Base-by-base conservation (phyloP, 2,888 invertebrate species). In the Cephus sareptanus region DNA sequence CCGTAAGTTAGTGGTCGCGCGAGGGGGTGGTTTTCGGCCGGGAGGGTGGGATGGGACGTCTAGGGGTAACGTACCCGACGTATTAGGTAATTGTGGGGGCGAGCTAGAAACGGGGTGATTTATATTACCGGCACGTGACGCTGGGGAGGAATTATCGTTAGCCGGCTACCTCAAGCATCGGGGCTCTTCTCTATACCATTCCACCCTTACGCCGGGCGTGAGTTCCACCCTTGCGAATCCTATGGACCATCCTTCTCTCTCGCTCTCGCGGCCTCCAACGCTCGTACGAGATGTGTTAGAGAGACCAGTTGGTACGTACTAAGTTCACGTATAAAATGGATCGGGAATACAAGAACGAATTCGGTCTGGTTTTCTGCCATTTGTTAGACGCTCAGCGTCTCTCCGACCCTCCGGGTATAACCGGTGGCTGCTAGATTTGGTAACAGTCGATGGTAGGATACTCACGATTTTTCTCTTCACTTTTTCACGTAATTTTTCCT, bases 51-150 rank as follows among this genome's bases (percentile, higher is more conserved):
- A 70, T 31, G 37, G 71, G 73, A 84, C 82, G 85, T 87, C 86
- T 84, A 80, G 86, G 87, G 87, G 85, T 86, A 87, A 86, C 85
- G 86, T 83, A 85, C 84, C 87, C 85, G 85, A 85, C 87, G 86
- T 88, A 88, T 89, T 88, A 89, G 88, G 87, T 88, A 89, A 89
- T 89, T 88, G 87, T 82, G 87, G 85, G 85, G 86, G 87, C 81
- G 85, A 86, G 85, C 82, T 79, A 78, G 82, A 81, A 81, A 81
- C 83, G 76, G 83, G 87, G 87, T 90, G 90, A 90, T 90, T 90
- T 89, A 90, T 90, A 89, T 89, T 87, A 86, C 86, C 80, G 85
- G 88, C 88, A 89, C 89, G 89, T 89, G 90, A 90, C 88, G 88
- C 86, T 83, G 79, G 84, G 83, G 84, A 87, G 86, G 85, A 90